These are phyloP conservation scores for Lemur catta DNA, from an alignment of 2,797 vertebrate genomes.

Conservation along the genomic window DNA sequence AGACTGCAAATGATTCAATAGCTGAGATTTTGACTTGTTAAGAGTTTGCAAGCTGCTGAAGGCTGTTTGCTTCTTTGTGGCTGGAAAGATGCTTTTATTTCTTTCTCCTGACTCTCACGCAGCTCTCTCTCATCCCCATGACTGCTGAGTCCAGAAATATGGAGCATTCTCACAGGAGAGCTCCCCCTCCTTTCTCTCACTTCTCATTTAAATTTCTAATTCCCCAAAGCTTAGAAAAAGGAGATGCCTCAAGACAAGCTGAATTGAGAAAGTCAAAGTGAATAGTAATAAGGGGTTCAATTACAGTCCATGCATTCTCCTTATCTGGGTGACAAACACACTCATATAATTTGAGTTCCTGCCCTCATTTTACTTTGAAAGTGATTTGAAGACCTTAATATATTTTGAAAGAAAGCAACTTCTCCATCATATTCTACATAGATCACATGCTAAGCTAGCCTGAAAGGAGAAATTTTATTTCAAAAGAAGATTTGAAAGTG, in stretches of 20 bases:
- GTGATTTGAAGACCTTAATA: slow-evolving; percentile 57
- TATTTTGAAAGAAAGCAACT: slow-evolving; percentile 54
- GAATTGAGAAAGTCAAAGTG: slow-evolving; percentile 56
- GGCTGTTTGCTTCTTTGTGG: neutral
- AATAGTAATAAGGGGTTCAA: slow-evolving; percentile 57
- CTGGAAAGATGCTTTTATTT: neutral
- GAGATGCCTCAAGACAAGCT: slow-evolving; percentile 41
- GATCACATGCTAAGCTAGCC: slow-evolving; percentile 57
- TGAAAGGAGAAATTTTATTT: slow-evolving; percentile 50
- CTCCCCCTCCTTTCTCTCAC: neutral
- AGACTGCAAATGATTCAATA: neutral
- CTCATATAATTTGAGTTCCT: slow-evolving; percentile 29
- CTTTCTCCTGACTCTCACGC: neutral
- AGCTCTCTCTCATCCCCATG: neutral
- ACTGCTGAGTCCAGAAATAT: slow-evolving; percentile 11
- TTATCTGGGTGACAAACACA: slow-evolving; percentile 53
- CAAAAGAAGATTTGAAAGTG: slow-evolving; percentile 51
- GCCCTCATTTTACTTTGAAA: slow-evolving; percentile 67
- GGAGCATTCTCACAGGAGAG: neutral
- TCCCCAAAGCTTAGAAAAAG: slow-evolving; percentile 5
- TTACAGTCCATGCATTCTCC: slow-evolving; percentile 19
- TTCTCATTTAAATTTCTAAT: slow-evolving; percentile 66
- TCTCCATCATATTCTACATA: slow-evolving; percentile 25
- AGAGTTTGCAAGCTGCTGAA: neutral
- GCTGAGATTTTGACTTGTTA: slow-evolving; percentile 13